Percentiles rank a stretch among this genome's conserved stretches.
These are phyloP conservation scores for Pseudomyrmex cubaensis DNA, from an alignment of 1,140 invertebrate species.

Conservation along the genomic window DNA sequence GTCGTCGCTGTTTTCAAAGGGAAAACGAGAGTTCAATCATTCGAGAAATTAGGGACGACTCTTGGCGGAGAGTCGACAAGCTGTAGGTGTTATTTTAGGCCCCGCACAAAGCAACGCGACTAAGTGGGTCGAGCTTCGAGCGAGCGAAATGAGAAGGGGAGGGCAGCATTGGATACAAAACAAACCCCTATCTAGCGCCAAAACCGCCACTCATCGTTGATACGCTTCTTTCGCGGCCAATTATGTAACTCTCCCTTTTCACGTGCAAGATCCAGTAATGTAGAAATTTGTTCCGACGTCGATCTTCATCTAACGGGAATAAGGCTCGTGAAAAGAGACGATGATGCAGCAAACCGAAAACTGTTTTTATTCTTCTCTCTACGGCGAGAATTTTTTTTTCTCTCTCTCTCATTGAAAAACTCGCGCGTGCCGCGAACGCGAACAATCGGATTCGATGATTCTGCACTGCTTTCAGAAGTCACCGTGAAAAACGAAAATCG, in stretches of 20 bases:
- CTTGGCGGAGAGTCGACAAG: conserved; percentile 61
- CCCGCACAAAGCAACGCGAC: conserved; percentile 58
- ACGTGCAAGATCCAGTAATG: background rate
- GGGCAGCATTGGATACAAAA: conserved; percentile 47
- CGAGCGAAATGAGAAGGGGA: conserved; percentile 42
- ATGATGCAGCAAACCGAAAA: conserved; percentile 65
- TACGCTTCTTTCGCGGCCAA: background rate
- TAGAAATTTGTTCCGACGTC: conserved; percentile 17
- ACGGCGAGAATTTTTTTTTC: background rate
- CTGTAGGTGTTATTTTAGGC: conserved; percentile 73
- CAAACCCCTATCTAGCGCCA: conserved; percentile 43
- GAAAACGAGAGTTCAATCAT: conserved; percentile 50
- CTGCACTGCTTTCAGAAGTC: background rate
- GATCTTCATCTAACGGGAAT: conserved; percentile 14
- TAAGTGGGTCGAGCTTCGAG: conserved; percentile 39
- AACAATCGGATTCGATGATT: conserved; percentile 18
- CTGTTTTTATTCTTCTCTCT: too few relatives aligned
- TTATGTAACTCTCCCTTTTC: background rate
- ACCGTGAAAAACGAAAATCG: background rate
- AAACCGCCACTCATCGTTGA: conserved; percentile 1
- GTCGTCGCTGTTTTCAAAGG: background rate
- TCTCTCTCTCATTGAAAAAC: background rate
- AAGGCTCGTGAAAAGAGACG: conserved; percentile 52
- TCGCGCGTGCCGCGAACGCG: background rate
- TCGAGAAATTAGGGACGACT: conserved; percentile 54